phyloP scores from a whole-genome alignment of 2,113 vertebrate species.

The Cygnus atratus region DNA sequence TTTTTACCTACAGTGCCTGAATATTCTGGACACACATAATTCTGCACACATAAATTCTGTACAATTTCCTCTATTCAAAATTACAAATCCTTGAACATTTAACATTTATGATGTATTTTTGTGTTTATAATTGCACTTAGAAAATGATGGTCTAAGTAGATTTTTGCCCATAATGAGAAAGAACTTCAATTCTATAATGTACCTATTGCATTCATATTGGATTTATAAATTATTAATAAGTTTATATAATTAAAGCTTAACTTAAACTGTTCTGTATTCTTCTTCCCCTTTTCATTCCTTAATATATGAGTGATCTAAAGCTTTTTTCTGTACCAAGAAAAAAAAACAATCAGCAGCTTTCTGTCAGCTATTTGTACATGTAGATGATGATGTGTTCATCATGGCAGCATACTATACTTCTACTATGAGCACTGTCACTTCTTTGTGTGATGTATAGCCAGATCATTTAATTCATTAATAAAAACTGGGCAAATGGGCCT shows the following conservation, averaged over 20 bases:
- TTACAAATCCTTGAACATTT: not conserved
- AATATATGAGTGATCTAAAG: not conserved
- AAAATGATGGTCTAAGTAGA: not conserved
- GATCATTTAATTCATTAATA: slow-evolving; percentile 5
- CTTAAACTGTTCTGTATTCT: not conserved
- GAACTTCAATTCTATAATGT: not conserved
- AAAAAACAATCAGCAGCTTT: not conserved
- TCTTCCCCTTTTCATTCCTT: not conserved
- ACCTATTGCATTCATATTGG: not conserved
- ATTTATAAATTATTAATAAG: not conserved
- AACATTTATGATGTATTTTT: not conserved
- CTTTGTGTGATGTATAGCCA: slow-evolving; percentile 7
- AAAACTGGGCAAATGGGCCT: slow-evolving; percentile 13
- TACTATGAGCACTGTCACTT: not conserved
- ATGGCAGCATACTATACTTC: not conserved
- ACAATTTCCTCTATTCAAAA: not conserved
- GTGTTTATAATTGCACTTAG: not conserved
- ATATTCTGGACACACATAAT: not conserved
- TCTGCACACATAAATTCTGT: not conserved
- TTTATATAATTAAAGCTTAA: not conserved
- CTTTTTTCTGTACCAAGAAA: not conserved
- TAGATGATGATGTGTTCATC: not conserved
- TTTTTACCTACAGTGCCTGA: not conserved
- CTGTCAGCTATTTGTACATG: not conserved
- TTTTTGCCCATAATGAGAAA: not conserved